Conservation (phyloP, 2,113 vertebrate genomes). For the Crotophaga sulcirostris region DNA sequence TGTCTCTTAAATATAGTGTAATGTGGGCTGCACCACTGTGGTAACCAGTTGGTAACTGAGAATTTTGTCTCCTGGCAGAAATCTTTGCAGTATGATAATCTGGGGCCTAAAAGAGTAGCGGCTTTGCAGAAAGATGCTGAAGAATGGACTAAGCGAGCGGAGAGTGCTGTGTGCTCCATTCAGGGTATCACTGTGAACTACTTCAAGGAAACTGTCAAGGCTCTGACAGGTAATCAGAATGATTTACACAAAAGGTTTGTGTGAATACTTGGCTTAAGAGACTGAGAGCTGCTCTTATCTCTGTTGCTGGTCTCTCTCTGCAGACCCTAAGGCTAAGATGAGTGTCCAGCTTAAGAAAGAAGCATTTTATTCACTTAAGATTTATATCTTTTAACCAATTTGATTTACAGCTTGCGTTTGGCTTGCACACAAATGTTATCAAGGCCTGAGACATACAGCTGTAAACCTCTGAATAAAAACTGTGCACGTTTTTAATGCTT, state of each 20-base stretch:
- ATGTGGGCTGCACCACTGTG: neutral
- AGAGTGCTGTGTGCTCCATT: constrained; percentile 87
- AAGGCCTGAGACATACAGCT: neutral
- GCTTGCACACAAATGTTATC: neutral
- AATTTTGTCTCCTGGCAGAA: constrained; percentile 77
- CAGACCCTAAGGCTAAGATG: neutral
- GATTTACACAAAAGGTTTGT: neutral
- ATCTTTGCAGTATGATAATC: constrained; percentile 84
- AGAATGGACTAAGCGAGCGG: constrained; percentile 84
- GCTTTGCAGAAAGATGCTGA: constrained; percentile 86
- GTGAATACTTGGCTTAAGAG: neutral
- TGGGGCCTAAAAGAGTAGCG: constrained; percentile 89
- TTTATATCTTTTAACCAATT: neutral
- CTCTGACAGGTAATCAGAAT: constrained; percentile 81
- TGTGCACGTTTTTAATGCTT: neutral
- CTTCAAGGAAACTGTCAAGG: constrained; percentile 89
- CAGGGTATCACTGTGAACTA: constrained; percentile 94
- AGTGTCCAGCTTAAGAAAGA: neutral
- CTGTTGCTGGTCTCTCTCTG: neutral
- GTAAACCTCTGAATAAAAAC: neutral
- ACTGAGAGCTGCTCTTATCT: neutral
- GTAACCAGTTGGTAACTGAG: neutral
- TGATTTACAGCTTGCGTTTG: neutral
- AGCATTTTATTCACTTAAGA: neutral
- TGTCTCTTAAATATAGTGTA: neutral